Percentiles rank a stretch among this genome's conserved stretches.
These are phyloP conservation scores for Anagrus nilaparvatae DNA, from an alignment of 1,140 invertebrate species.

Conservation along the genomic window DNA sequence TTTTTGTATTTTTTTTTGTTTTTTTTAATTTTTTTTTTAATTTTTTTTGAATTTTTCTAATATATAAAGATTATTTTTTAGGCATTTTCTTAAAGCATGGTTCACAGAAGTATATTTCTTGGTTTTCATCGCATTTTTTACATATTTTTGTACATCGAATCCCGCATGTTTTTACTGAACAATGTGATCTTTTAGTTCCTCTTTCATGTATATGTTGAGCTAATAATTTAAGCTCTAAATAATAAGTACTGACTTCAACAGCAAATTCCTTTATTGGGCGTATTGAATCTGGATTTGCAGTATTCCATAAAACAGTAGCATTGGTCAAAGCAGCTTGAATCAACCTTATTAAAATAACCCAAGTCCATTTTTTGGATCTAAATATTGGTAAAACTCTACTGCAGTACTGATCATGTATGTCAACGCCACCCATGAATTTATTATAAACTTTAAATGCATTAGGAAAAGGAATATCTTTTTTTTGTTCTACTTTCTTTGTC, in stretches of 20 bases:
- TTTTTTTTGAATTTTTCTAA: too few relatives aligned
- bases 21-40: too few relatives aligned
- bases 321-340: conserved; percentile 10
- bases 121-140: background rate
- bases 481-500: conserved; percentile 4
- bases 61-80: background rate
- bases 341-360: conserved; percentile 16
- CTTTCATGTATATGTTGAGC: background rate
- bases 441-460: conserved; percentile 6
- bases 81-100: background rate
- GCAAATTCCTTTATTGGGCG: background rate
- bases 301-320: background rate
- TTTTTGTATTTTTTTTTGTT: too few relatives aligned
- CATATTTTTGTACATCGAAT: too few relatives aligned
- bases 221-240: background rate
- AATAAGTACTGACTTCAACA: background rate
- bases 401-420: conserved; percentile 15
- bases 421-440: conserved; percentile 18
- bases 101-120: background rate
- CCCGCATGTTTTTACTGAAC: background rate
- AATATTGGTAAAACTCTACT: conserved; percentile 17
- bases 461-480: conserved; percentile 5
- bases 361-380: conserved; percentile 19
- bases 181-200: background rate
- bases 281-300: background rate